phyloP scores from a whole-genome alignment of 2,113 vertebrate genomes.

The Tupaia chinensis region DNA sequence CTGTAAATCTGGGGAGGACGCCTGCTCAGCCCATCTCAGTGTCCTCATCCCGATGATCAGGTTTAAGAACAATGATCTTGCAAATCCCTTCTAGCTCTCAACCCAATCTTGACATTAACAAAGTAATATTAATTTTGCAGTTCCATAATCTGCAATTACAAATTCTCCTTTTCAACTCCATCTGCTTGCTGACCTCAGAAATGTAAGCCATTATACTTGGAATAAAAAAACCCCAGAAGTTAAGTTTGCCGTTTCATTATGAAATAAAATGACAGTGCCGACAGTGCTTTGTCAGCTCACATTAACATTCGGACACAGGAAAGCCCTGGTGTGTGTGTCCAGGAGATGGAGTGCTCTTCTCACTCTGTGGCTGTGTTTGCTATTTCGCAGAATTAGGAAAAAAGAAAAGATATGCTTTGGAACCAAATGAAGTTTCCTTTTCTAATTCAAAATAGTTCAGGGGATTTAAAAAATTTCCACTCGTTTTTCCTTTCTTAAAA shows the following conservation, averaged over 20 bases:
- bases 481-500: background rate
- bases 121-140: constrained; percentile 58
- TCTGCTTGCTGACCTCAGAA: constrained; percentile 57
- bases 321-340: fast-evolving
- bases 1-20: background rate
- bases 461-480: background rate
- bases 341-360: background rate
- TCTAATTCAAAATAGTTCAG: background rate
- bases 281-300: background rate
- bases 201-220: background rate
- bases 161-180: constrained; percentile 39
- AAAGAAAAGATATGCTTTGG: background rate
- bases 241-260: background rate
- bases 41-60: background rate
- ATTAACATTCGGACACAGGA: background rate
- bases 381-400: background rate
- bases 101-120: constrained; percentile 44
- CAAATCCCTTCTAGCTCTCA: constrained; percentile 27
- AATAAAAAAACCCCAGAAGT: constrained; percentile 63
- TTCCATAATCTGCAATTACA: constrained; percentile 49
- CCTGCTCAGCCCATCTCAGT: fast-evolving
- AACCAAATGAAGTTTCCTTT: background rate
- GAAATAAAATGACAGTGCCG: constrained; percentile 51
- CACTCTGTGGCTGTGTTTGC: background rate
- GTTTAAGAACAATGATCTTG: background rate